A percentile compares a stretch with the other conserved stretches of the same genome.
phyloP scores from a whole-genome alignment of 2,888 invertebrate genomes.

The Cheiracanthium punctorium region DNA sequence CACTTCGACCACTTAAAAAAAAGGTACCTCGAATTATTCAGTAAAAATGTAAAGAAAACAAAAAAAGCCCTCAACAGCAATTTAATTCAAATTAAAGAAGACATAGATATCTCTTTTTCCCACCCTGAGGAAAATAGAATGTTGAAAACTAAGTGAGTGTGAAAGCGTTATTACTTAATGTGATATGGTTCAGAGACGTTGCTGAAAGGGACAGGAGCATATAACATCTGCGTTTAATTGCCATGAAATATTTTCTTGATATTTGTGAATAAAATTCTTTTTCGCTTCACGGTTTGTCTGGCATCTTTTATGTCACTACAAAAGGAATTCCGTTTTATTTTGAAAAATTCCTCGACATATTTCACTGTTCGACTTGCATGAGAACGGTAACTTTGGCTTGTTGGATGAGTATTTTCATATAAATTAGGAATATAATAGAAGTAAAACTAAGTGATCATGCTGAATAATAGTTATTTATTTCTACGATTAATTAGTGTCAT shows the following conservation, averaged over 20 bases:
- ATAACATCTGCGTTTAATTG: slow-evolving; percentile 12
- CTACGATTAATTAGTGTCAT: no score
- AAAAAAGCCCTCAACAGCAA: no score
- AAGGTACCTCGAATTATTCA: no score
- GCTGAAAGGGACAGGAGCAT: background rate
- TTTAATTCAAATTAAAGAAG: background rate
- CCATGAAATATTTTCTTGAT: slow-evolving; percentile 5
- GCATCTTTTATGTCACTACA: background rate
- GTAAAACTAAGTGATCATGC: no score
- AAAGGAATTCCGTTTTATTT: background rate
- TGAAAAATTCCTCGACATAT: no score
- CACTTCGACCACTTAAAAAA: no score
- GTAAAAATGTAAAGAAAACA: no score
- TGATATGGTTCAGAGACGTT: background rate
- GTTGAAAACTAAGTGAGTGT: background rate
- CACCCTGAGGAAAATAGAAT: background rate
- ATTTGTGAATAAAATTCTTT: background rate
- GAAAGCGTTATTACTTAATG: background rate
- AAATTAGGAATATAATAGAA: no score
- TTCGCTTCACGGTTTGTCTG: background rate
- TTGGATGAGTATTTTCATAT: no score
- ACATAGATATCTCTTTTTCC: background rate
- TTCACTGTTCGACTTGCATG: no score
- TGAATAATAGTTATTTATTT: no score
- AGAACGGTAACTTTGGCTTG: no score